Conservation (phyloP, 2,797 vertebrate species). For the Channa striata region DNA sequence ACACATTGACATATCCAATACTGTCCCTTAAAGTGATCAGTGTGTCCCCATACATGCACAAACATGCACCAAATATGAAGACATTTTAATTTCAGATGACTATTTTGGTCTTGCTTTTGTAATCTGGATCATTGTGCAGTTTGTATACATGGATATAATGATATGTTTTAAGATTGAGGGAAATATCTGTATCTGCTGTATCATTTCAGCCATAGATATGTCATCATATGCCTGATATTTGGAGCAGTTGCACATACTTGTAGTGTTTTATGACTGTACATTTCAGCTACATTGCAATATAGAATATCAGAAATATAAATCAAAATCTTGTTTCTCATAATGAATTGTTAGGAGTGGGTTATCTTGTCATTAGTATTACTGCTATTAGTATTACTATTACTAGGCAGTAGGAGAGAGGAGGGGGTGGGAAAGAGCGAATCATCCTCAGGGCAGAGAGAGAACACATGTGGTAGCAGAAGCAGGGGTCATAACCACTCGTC, state of each 20-base stretch:
- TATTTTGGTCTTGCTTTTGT: neutral
- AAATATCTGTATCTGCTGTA: too few relatives aligned
- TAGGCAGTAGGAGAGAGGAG: slow-evolving; percentile 24
- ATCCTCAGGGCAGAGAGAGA: slow-evolving; percentile 60
- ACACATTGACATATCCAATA: neutral
- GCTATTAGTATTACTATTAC: slow-evolving; percentile 11
- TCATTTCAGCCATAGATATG: too few relatives aligned
- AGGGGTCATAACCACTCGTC: slow-evolving; percentile 55
- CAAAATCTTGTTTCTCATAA: slow-evolving; percentile 4
- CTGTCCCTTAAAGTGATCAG: too few relatives aligned
- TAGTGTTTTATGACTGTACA: neutral
- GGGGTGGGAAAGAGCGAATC: slow-evolving; percentile 36
- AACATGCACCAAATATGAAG: neutral
- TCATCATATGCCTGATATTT: too few relatives aligned
- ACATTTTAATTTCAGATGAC: too few relatives aligned
- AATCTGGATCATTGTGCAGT: neutral
- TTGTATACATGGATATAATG: neutral
- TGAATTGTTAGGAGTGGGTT: slow-evolving; percentile 4
- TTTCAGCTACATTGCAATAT: slow-evolving; percentile 4
- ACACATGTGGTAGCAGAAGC: slow-evolving; percentile 61
- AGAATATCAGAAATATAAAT: slow-evolving; percentile 13
- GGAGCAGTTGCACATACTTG: neutral
- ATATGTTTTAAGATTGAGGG: too few relatives aligned
- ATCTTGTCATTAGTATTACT: slow-evolving; percentile 13
- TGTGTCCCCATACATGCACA: too few relatives aligned